Evolutionary conservation across 2,113 vertebrate genomes (phyloP), one percentile per base, ranked within the genome.

Genomic region (Piaya cayana): DNA sequence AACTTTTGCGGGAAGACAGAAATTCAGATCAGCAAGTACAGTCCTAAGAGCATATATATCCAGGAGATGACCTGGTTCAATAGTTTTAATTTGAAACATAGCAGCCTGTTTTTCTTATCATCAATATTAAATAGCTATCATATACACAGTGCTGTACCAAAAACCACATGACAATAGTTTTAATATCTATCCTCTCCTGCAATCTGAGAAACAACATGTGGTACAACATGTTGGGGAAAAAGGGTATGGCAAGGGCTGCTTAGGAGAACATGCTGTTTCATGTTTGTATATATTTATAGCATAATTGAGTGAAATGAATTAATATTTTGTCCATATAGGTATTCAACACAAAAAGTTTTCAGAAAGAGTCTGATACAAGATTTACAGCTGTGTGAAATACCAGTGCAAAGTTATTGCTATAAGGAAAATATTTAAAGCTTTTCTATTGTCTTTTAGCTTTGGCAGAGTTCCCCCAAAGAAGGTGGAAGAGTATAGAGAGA

Each of bases 1-100:
- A 96, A 95, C 67, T 92, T 86, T 49, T 39, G 53, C 36, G 43
- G 52, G 74, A 86, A 77, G 74, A 52, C n/a, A 77, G 83, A 78
- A 86, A 87, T 88, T 74, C 47, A 49, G 34, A 94, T 75, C 67
- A 89, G 64, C 29, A 86, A 86, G 16, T n/a, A 56, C 2, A 84
- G n/a, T 39, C 30, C 45, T 72, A 69, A 76, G 8, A 92, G 36
- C 30, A 37, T 21, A 65, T 2, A 82, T 36, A 84, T 19, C 27
- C 43, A 49, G 29, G 25, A 50, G 63, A 82, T 8, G 20, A 86
- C 17, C 49, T 74, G 11, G 8, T 47, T 70, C 74, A 56, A 25
- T 36, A 79, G 42, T 60, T 90, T 81, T 47, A 30, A 59, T 84
- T 63, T 74, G 32, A 90, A 95, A 83, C 0, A 1, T 27, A 34